phyloP scores from a whole-genome alignment of 2,888 invertebrate species.

The Loripinus fragilis region DNA sequence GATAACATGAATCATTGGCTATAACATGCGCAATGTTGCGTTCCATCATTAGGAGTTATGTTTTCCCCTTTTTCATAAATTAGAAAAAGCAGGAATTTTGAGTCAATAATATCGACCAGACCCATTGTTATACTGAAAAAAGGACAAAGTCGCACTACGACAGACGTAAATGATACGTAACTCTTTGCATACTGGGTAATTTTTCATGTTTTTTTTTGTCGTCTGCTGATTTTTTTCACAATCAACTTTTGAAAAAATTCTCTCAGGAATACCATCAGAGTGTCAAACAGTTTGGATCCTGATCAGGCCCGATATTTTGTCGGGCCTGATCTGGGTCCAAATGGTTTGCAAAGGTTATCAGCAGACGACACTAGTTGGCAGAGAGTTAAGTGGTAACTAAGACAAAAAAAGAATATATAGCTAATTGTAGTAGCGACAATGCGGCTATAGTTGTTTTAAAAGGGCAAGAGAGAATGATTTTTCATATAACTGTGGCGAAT shows the following conservation, averaged over 20 bases:
- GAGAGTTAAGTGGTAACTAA: background rate
- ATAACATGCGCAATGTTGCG: constrained; percentile 5
- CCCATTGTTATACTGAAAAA: background rate
- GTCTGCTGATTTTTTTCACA: too few relatives aligned
- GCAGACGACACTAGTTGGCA: too few relatives aligned
- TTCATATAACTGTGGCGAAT: too few relatives aligned
- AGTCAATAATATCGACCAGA: constrained; percentile 3
- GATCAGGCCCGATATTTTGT: too few relatives aligned
- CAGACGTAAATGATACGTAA: constrained; percentile 3
- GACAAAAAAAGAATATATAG: background rate
- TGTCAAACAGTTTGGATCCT: too few relatives aligned
- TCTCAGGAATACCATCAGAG: too few relatives aligned
- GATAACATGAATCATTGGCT: background rate
- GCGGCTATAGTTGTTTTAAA: background rate
- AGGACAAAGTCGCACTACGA: background rate
- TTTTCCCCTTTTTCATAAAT: background rate
- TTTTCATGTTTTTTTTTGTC: too few relatives aligned
- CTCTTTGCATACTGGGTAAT: too few relatives aligned
- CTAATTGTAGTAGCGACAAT: background rate
- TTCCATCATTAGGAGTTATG: background rate
- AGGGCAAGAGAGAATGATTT: too few relatives aligned
- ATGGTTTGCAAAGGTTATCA: too few relatives aligned
- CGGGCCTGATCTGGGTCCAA: too few relatives aligned
- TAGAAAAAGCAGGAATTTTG: background rate
- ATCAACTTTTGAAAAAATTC: too few relatives aligned